Percentiles rank a stretch among this genome's conserved stretches.
These are phyloP conservation scores for Peromyscus attwateri DNA, from an alignment of 2,797 vertebrate species.

Conservation along the genomic window DNA sequence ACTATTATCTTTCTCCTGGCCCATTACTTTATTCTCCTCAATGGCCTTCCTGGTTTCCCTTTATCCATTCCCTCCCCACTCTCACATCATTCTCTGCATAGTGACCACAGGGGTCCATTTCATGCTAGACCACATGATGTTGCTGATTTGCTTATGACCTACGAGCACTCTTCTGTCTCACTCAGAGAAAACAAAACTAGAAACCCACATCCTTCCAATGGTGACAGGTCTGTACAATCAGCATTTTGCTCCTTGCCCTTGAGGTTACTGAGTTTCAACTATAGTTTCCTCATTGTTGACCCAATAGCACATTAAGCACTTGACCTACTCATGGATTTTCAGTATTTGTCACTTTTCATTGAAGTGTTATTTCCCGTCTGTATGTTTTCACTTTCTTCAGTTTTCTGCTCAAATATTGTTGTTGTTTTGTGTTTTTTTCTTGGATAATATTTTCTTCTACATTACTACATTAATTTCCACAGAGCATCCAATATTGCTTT, in stretches of 20 bases:
- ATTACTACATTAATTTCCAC: neutral
- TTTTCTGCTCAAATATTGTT: conserved; percentile 23
- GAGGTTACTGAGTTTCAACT: neutral
- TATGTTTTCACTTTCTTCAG: neutral
- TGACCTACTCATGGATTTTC: neutral
- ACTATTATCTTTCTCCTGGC: neutral
- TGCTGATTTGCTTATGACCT: neutral
- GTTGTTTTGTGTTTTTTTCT: neutral
- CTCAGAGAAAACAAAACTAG: neutral
- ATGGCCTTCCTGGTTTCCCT: neutral
- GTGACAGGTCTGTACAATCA: neutral
- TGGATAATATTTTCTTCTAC: neutral
- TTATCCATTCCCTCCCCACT: neutral
- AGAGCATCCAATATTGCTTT: neutral
- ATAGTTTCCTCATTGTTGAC: neutral
- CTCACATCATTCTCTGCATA: neutral
- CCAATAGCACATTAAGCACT: neutral
- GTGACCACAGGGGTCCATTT: neutral
- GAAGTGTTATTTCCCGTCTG: neutral
- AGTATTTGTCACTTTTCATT: neutral
- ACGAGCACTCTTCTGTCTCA: neutral
- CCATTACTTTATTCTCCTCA: neutral
- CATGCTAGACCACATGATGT: neutral
- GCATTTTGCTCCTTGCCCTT: neutral
- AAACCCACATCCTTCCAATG: neutral